A percentile compares a stretch with the other conserved stretches of the same genome.
phyloP scores from a whole-genome alignment of 2,113 vertebrate genomes.

The Porphyrio hochstetteri region DNA sequence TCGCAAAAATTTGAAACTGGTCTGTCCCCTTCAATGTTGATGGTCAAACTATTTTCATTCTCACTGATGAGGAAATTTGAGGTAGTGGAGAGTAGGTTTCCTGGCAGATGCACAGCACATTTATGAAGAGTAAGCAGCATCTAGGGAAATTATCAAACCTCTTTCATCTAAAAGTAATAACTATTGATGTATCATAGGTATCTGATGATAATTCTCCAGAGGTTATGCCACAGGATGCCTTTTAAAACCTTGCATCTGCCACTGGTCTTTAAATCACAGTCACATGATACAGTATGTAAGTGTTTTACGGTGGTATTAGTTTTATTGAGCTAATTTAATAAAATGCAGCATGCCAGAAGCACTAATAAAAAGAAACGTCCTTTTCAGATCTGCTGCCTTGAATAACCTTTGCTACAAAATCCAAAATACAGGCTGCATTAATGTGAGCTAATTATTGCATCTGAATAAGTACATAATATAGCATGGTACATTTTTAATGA shows the following conservation, averaged over 20 bases:
- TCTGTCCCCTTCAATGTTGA: neutral
- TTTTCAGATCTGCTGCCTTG: neutral
- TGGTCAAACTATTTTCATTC: neutral
- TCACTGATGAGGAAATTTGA: neutral
- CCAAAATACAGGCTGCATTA: neutral
- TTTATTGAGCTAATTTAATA: conserved; percentile 28
- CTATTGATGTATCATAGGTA: neutral
- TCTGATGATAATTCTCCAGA: neutral
- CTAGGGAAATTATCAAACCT: neutral
- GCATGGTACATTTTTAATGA: neutral
- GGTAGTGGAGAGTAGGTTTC: neutral
- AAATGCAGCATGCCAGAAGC: neutral
- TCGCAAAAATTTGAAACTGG: neutral
- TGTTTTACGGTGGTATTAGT: neutral
- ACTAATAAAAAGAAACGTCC: neutral
- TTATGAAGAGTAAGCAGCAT: neutral
- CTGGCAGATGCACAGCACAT: neutral
- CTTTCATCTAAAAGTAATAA: neutral
- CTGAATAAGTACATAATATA: neutral
- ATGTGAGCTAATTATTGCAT: neutral
- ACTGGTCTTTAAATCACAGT: neutral
- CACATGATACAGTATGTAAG: neutral
- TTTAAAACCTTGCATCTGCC: neutral
- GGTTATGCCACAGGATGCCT: neutral
- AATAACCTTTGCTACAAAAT: neutral